Evolutionary conservation across 2,888 invertebrate species (phyloP), one percentile per base, ranked within the genome.

Genomic region (Torymus texanus): DNA sequence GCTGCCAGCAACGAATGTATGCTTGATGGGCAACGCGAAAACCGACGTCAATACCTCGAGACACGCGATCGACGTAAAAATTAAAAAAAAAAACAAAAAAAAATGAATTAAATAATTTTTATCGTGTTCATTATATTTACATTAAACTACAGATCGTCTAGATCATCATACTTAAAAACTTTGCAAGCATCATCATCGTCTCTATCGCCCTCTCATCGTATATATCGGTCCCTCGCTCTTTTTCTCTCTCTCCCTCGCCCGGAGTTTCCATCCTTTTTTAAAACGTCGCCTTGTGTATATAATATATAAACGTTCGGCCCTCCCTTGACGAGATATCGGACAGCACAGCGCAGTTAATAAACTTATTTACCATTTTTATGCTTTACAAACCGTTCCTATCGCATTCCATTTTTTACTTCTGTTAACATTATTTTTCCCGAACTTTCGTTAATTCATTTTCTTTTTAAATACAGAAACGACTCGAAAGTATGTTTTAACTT

Each of bases 241-340:
- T 62, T 62, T 55, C 21, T 76, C 70, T 76, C 21, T 76, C 70
- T 70, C 70, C 58, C 56, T 71, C 76, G 14, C 41, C 55, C 58
- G 41, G 66, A 79, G 55, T 75, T 76, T 56, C 65, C 61, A 65
- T 70, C 71, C 58, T 29, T 75, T 41, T 41, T 78, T 24, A 2
- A 53, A 75, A 73, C 65, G 24, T 78, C 59, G 67, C 78, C 63
- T 75, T 51, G 61, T 80, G 63, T 75, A 71, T 41, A 41, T 41
- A 41, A 41, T 41, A 41, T 41, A 81, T 70, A 68, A 79, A 81
- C 87, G 88, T 89, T 88, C 87, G 88, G 89, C 88, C 88, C 89
- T 88, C 87, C 84, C 86, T 41, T 84, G 24, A 75, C 75, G 79
- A 79, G 79, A 72, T 67, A 82, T 88, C 88, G 89, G 88, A 90